Evolutionary conservation across 2,888 invertebrate genomes (phyloP).

Genomic region (Acrobasis repandana): DNA sequence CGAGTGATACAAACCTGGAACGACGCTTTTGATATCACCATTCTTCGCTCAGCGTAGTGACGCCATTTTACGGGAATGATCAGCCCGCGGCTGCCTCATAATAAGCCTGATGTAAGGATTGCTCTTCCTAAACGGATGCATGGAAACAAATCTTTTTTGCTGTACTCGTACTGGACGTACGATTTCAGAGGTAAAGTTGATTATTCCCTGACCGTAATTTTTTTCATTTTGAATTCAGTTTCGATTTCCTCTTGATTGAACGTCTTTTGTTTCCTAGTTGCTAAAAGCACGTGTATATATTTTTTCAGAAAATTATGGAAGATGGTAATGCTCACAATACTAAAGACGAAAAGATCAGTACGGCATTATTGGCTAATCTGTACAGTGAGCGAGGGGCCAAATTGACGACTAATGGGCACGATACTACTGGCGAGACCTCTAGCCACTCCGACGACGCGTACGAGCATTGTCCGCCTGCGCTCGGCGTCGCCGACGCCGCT

Average conservation of each 20-base stretch:
- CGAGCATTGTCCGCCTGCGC: constrained; percentile 49
- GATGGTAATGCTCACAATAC: constrained; percentile 76
- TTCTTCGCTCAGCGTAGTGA: constrained; percentile 80
- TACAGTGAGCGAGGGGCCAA: constrained; percentile 66
- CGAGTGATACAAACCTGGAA: constrained; percentile 53
- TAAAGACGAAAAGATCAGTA: constrained; percentile 70
- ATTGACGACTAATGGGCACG: constrained; percentile 71
- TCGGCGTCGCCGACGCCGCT: constrained; percentile 47
- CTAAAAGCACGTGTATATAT: constrained; percentile 67
- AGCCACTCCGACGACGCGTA: constrained; percentile 49
- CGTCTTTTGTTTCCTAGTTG: constrained; percentile 77
- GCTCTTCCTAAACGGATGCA: constrained; percentile 74
- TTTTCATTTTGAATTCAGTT: constrained; percentile 66
- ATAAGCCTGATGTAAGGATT: constrained; percentile 79
- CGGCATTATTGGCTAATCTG: constrained; percentile 60
- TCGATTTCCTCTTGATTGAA: constrained; percentile 73
- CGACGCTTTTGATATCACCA: constrained; percentile 72
- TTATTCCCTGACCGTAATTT: constrained; percentile 52
- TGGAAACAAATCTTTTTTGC: constrained; percentile 76
- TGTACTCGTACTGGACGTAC: constrained; percentile 81
- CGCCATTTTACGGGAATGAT: constrained; percentile 84
- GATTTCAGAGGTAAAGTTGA: constrained; percentile 73
- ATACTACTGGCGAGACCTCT: constrained; percentile 53
- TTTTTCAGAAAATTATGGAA: constrained; percentile 83
- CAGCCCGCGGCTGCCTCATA: constrained; percentile 81